phyloP scores from a whole-genome alignment of 2,888 invertebrate genomes.

The Thecocarcelia acutangulata region DNA sequence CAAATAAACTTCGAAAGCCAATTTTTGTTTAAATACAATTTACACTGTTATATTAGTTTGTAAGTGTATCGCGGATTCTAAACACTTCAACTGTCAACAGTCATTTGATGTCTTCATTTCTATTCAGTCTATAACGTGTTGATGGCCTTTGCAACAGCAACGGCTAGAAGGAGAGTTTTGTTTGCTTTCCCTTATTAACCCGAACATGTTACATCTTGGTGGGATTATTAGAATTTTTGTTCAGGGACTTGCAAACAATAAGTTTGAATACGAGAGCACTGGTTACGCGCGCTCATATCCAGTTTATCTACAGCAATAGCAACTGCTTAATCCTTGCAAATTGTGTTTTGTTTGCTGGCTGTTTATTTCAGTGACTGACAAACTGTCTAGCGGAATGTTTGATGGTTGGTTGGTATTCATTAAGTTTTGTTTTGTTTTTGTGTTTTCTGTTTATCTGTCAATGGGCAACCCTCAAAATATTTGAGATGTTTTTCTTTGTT shows the following conservation, averaged over 20 bases:
- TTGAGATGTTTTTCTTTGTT: constrained; percentile 48
- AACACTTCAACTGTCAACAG: constrained; percentile 54
- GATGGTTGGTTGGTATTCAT: constrained; percentile 45
- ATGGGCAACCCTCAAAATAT: constrained; percentile 42
- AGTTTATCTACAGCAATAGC: constrained; percentile 57
- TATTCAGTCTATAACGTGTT: constrained; percentile 2
- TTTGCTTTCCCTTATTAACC: constrained; percentile 35
- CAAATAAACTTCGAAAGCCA: neutral
- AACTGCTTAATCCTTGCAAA: constrained; percentile 59
- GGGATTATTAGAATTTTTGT: constrained; percentile 48
- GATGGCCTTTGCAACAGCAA: neutral
- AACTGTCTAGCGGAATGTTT: neutral
- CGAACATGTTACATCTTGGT: constrained; percentile 41
- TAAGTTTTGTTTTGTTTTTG: constrained; percentile 22
- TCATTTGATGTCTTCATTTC: constrained; percentile 50
- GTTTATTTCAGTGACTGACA: constrained; percentile 16
- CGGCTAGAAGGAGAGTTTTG: neutral
- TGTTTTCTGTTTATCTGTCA: neutral
- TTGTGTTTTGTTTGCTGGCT: constrained; percentile 23
- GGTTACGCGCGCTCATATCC: constrained; percentile 30
- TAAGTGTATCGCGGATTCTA: constrained; percentile 13
- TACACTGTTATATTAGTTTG: neutral
- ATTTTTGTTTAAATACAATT: constrained; percentile 19
- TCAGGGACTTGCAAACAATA: constrained; percentile 19
- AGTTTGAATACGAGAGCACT: constrained; percentile 1